Conservation (phyloP, 2,113 vertebrate species). For the rat (Rattus norvegicus) region GRCr8 NC_086028.1:50217501-50218000, state of each 20-base stretch:
- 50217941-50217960: not conserved
- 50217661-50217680: not conserved
- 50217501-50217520: not conserved
- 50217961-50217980: not conserved
- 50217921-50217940: too few relatives aligned
- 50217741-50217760: fast-evolving
- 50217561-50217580: fast-evolving
- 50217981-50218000: not conserved
- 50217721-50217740: not conserved
- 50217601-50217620: not conserved
- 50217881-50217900: not conserved
- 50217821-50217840: not conserved
- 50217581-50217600: too few relatives aligned
- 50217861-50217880: not conserved
- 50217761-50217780: too few relatives aligned
- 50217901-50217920: not conserved
- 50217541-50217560: not conserved
- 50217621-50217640: not conserved
- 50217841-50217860: not conserved
- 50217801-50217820: not conserved
- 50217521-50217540: not conserved
- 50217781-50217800: not conserved
- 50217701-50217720: not conserved
- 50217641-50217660: not conserved
- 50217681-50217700: not conserved